A percentile compares a stretch with the other conserved stretches of the same genome.
Evolutionary conservation across 2,888 invertebrate genomes (phyloP).

Genomic region (Perizoma flavofasciatum): DNA sequence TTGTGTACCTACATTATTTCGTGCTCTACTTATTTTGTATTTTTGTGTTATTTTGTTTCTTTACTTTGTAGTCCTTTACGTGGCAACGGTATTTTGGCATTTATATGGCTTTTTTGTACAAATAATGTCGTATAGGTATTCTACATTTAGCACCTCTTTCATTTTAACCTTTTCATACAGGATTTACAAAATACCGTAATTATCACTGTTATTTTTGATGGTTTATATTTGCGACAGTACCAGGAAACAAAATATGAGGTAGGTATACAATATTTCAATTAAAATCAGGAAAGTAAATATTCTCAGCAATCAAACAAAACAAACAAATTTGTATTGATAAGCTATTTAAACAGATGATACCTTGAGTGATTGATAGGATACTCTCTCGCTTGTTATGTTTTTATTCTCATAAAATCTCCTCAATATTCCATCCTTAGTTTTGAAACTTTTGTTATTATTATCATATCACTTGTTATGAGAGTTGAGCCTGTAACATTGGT

Average conservation of each 20-base stretch:
- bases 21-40: conserved; percentile 78
- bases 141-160: too few relatives aligned
- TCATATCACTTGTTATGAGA: conserved; percentile 35
- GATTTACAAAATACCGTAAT: neutral
- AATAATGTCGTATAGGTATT: too few relatives aligned
- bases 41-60: conserved; percentile 52
- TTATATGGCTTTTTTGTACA: too few relatives aligned
- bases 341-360: neutral
- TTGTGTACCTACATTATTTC: conserved; percentile 74
- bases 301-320: too few relatives aligned
- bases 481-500: conserved; percentile 17
- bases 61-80: neutral
- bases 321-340: too few relatives aligned
- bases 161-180: neutral
- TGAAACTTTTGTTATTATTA: conserved; percentile 30
- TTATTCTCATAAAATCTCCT: conserved; percentile 24
- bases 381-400: conserved; percentile 7
- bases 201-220: neutral
- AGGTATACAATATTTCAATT: too few relatives aligned
- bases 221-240: too few relatives aligned
- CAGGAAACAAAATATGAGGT: too few relatives aligned
- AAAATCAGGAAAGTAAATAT: too few relatives aligned
- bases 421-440: conserved; percentile 27
- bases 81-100: too few relatives aligned
- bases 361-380: neutral